Evolutionary conservation across 2,888 invertebrate species (phyloP), one percentile per base, ranked within the genome.

Genomic region (Artemia sp.): DNA sequence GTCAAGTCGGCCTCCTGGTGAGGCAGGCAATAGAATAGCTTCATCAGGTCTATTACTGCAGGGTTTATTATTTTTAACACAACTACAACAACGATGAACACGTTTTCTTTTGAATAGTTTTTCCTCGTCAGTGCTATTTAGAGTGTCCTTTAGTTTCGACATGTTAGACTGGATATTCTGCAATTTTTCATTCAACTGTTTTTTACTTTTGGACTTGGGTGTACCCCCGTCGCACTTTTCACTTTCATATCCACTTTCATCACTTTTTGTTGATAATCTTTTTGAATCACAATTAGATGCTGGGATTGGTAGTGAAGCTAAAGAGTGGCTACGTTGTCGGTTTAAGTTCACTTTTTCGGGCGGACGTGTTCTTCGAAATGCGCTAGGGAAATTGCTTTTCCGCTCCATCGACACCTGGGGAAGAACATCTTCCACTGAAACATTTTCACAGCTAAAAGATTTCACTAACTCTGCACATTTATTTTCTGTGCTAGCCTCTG

Each of bases 181-280:
- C 24, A 24, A 8, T 58, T 58, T 10, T 19, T 11, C 64, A 10
- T 19, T n/a, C 64, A 24, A 58, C 12, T 24, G 64, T 19, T 24
- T n/a, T 24, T 58, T 58, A n/a, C 14, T 58, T 58, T 58, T 58
- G 64, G 64, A 58, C 24, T 58, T 58, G 2, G 64, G 64, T 58
- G 64, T 19, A n/a, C 24, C 64, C 8, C 64, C 24, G 9, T 58
- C 64, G 10, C 24, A 58, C 24, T 58, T 58, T 24, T 58, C 64
- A 58, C 64, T 58, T 72, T 83, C 84, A 74, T 84, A 84, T 14
- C 83, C 84, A 74, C 83, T 83, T 75, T 84, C 84, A 73, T 83
- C 83, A 11, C 80, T 79, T 70, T 77, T 78, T 10, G 50, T 52
- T 51, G 68, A 66, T n/a, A 58, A 11, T n/a, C 64, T n/a, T 24